Base-by-base conservation (phyloP, 2,888 invertebrate genomes). In the Ichneumon xanthorius region DNA sequence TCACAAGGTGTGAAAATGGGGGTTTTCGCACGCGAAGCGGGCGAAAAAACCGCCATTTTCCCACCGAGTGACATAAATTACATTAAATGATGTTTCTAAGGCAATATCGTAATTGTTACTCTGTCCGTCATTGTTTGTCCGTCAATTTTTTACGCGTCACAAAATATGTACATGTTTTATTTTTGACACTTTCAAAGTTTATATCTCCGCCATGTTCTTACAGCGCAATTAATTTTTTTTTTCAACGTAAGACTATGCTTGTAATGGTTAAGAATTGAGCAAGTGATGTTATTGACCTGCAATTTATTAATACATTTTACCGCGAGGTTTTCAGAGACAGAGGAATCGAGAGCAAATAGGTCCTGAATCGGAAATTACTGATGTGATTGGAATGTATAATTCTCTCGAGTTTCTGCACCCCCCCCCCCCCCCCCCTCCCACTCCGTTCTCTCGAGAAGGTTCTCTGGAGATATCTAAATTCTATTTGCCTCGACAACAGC, bases 401-500 rank as follows among this genome's bases (percentile, higher is more conserved):
- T 63, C 45, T 45, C 22, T 30, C 19, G 11, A 26, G 26, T 19
- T 63, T 58, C 37, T 4, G 19, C 37, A 9, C 0, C 53, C 6
- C 19, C 55, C 40, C 22, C 26, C 1, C 40, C 16, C 5, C n/a
- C 30, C 5, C 37, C n/a, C 9, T 33, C 1, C 22, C 58, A 26
- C 26, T 6, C 30, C 19, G 53, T 33, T n/a, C n/a, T n/a, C n/a
- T 61, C 30, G 61, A 4, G 61, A 61, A 61, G 72, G 16, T 40
- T 37, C n/a, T 48, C 5, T 45, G 2, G 37, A 53, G 19, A 65
- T 53, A 67, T 67, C 19, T 78, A 55, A 58, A 78, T 78, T 58
- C 58, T 78, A 40, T 78, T 78, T 78, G 40, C 68, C 40, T 26
- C 37, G 50, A 26, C 58, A 78, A 78, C 55, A 55, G 33, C 58